A percentile compares a stretch with the other conserved stretches of the same genome.
Evolutionary conservation across 2,888 invertebrate genomes (phyloP).

Genomic region (Eustalomyia histrio): DNA sequence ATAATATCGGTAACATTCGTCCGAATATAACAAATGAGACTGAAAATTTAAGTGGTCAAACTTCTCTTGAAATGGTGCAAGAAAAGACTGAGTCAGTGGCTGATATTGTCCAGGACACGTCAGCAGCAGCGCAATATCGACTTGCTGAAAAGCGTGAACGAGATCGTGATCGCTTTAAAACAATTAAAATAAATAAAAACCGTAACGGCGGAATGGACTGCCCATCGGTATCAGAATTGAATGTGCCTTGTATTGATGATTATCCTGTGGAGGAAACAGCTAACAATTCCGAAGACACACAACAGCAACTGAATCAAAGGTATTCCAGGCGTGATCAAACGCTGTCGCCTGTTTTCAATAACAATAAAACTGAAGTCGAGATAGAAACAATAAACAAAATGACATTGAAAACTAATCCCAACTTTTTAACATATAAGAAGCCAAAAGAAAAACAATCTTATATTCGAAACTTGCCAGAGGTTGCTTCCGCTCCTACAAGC

Average conservation of each 20-base stretch:
- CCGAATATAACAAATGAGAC: conserved; percentile 62
- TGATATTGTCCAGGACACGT: conserved; percentile 22
- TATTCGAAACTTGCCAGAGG: conserved; percentile 58
- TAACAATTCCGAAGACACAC: conserved; percentile 28
- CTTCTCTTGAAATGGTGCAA: conserved; percentile 58
- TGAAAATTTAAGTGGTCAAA: conserved; percentile 56
- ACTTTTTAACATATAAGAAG: conserved; percentile 76
- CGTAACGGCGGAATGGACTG: conserved; percentile 53
- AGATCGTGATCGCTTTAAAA: conserved; percentile 79
- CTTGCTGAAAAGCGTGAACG: conserved; percentile 74
- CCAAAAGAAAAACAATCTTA: conserved; percentile 72
- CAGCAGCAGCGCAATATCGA: conserved; percentile 66
- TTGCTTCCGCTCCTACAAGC: conserved; percentile 49
- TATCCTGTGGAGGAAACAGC: conserved; percentile 62
- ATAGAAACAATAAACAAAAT: conserved; percentile 39
- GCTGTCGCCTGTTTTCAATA: conserved; percentile 65
- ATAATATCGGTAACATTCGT: conserved; percentile 66
- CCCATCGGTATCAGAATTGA: conserved; percentile 69
- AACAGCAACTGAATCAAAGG: conserved; percentile 60
- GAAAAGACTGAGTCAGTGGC: conserved; percentile 57
- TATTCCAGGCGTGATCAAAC: conserved; percentile 73
- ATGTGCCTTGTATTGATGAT: conserved; percentile 78
- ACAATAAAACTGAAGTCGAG: conserved; percentile 69
- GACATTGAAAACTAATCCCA: conserved; percentile 67
- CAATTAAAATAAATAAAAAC: conserved; percentile 77